Conservation (phyloP, 37 sponge, comb jelly and placozoan species). For the Beroe ovata region DNA sequence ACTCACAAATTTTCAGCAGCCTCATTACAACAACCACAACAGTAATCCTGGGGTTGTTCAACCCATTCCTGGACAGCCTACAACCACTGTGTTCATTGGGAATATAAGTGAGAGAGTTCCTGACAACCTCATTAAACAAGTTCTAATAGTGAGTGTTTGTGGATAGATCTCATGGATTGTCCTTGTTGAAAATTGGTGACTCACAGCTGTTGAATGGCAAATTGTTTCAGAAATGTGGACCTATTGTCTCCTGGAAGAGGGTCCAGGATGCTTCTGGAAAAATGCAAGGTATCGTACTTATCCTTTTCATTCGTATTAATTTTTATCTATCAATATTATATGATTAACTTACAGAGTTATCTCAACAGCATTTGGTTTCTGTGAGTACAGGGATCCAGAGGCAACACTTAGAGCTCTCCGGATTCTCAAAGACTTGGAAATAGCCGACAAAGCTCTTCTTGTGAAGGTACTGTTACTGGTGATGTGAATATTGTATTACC, state of each 20-base stretch:
- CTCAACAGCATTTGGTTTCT: constrained; percentile 91
- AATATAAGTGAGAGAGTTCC: constrained; percentile 91
- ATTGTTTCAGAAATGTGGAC: constrained; percentile 86
- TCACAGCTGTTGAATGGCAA: too few species aligned
- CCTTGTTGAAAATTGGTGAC: too few species aligned
- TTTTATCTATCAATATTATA: background rate
- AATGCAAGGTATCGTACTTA: constrained; percentile 94
- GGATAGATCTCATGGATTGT: too few species aligned
- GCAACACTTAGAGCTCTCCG: constrained; percentile 90
- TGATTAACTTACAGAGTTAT: background rate
- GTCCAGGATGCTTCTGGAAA: constrained; percentile 95
- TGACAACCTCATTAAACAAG: constrained; percentile 87
- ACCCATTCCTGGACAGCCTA: constrained; percentile 62
- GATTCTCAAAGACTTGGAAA: constrained; percentile 74
- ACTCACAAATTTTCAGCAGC: background rate
- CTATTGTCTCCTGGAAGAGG: constrained; percentile 92
- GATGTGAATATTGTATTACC: too few species aligned
- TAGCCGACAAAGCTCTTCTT: constrained; percentile 84
- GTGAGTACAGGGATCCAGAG: constrained; percentile 93
- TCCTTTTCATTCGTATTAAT: too few species aligned
- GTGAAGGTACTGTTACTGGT: too few species aligned
- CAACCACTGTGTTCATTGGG: constrained; percentile 96
- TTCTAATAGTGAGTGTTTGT: constrained; percentile 81
- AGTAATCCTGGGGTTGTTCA: constrained; percentile 66
- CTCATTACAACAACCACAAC: constrained; percentile 63